A percentile compares a stretch with the other conserved stretches of the same genome.
phyloP scores from a whole-genome alignment of 2,113 vertebrate genomes.

The Malaclemys terrapin region DNA sequence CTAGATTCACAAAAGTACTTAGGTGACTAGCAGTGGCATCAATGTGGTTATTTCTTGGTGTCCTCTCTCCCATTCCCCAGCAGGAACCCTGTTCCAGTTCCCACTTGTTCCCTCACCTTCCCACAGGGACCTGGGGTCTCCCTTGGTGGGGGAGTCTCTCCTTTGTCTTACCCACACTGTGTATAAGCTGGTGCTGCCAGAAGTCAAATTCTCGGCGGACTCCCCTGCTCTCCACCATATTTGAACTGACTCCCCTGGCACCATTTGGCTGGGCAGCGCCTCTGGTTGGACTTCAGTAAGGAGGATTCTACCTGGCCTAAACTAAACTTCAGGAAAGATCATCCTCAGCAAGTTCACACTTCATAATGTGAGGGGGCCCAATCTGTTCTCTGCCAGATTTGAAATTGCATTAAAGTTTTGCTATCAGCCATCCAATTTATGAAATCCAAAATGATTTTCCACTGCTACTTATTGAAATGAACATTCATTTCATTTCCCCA shows the following conservation, averaged over 20 bases:
- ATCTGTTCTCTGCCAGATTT: background rate
- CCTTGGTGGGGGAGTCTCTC: background rate
- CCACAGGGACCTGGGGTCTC: background rate
- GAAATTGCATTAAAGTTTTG: background rate
- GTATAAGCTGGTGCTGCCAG: background rate
- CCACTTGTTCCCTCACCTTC: background rate
- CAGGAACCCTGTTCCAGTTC: background rate
- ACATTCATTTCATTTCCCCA: background rate
- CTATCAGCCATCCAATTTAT: background rate
- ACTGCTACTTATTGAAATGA: background rate
- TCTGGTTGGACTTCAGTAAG: background rate
- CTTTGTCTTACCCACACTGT: background rate
- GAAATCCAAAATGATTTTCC: background rate
- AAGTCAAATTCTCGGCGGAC: background rate
- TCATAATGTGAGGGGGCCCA: background rate
- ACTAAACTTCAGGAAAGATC: background rate
- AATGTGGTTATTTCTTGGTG: background rate
- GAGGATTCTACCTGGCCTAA: background rate
- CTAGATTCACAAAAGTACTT: background rate
- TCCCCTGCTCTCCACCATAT: background rate
- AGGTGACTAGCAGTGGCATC: background rate
- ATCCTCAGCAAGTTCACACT: background rate
- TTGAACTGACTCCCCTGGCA: too few relatives aligned
- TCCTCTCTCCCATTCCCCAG: background rate
- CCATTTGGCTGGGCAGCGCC: too few relatives aligned